Percentiles rank a stretch among this genome's conserved stretches.
Conservation (phyloP, 2,888 invertebrate species). For the Sepioteuthis lessoniana region DNA sequence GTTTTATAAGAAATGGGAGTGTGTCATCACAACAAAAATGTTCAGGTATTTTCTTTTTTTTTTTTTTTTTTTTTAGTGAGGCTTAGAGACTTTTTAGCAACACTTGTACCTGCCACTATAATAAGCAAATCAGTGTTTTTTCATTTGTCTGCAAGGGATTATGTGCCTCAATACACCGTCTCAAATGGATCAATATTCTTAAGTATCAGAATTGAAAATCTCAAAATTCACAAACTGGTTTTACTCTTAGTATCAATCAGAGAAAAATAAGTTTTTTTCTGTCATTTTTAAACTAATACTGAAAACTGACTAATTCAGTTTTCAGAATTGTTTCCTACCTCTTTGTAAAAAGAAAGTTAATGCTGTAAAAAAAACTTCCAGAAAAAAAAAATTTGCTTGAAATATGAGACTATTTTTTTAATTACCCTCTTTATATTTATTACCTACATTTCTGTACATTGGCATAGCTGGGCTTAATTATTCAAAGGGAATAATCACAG, state of each 20-base stretch:
- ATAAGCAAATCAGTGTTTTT: too few relatives aligned
- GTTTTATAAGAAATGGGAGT: too few relatives aligned
- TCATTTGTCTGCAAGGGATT: too few relatives aligned
- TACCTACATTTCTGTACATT: background rate
- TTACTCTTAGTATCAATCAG: too few relatives aligned
- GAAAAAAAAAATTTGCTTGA: background rate
- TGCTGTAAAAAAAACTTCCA: background rate
- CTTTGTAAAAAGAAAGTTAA: background rate
- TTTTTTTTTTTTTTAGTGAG: too few relatives aligned
- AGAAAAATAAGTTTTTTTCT: too few relatives aligned
- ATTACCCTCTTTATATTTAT: background rate
- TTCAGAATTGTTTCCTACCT: background rate
- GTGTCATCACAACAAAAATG: too few relatives aligned
- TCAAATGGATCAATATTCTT: background rate
- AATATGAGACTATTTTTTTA: background rate
- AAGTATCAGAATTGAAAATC: background rate
- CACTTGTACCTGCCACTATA: too few relatives aligned
- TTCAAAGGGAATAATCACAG: background rate
- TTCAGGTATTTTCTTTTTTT: too few relatives aligned
- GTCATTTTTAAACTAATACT: background rate
- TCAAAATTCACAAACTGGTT: background rate
- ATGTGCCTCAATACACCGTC: too few relatives aligned
- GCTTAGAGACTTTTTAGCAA: too few relatives aligned
- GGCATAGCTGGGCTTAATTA: background rate
- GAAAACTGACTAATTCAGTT: background rate